These are phyloP conservation scores for Brachypterus glaber DNA, from an alignment of 2,888 invertebrate species.

Conservation along the genomic window DNA sequence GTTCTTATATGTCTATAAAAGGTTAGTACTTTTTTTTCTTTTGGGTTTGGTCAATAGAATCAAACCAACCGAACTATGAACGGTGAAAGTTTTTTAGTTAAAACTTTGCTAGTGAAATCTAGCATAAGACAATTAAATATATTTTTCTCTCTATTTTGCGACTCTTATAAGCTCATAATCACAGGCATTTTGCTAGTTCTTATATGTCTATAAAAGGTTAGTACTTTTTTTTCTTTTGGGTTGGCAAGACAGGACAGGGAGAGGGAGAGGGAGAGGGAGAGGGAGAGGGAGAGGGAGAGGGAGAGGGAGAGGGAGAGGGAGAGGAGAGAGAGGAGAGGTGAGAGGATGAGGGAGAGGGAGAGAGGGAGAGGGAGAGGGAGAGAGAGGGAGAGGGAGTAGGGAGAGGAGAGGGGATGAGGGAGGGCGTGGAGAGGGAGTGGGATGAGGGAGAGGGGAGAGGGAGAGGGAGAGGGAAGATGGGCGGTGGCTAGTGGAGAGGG, in stretches of 20 bases:
- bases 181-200: no score
- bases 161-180: no score
- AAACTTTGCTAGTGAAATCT: no score
- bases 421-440: neutral
- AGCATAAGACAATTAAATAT: neutral
- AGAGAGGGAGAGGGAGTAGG: neutral
- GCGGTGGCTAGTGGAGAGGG: neutral
- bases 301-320: slow-evolving; percentile 1
- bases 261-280: slow-evolving; percentile 2
- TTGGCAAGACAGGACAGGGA: neutral
- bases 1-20: no score
- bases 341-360: neutral
- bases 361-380: slow-evolving; percentile 1
- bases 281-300: slow-evolving; percentile 2
- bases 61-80: no score
- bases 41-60: no score
- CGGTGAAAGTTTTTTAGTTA: no score
- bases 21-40: no score
- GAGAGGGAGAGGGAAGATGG: no score
- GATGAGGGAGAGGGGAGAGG: neutral
- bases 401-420: slow-evolving; percentile 2
- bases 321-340: neutral
- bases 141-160: no score
- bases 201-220: no score
- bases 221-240: no score